phyloP scores from a whole-genome alignment of 2,113 vertebrate genomes.

The Oncorhynchus masou region DNA sequence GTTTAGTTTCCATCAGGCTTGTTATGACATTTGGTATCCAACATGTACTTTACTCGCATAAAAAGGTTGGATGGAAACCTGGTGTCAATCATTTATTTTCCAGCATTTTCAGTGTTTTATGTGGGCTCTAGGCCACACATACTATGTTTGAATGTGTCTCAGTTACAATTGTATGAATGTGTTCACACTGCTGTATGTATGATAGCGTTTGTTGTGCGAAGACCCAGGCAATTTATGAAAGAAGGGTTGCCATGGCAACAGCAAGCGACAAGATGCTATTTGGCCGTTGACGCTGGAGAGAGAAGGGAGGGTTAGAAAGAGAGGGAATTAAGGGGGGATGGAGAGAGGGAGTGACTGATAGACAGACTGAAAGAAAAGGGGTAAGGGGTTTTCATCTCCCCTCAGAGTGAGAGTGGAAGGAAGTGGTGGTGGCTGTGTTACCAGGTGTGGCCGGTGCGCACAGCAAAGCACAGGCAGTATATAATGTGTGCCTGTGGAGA shows the following conservation, averaged over 20 bases:
- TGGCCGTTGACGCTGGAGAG: conserved; percentile 58
- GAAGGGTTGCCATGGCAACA: conserved; percentile 79
- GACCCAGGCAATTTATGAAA: conserved; percentile 66
- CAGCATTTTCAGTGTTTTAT: neutral
- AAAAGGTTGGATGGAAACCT: no score
- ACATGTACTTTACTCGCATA: no score
- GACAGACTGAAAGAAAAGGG: neutral
- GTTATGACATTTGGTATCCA: no score
- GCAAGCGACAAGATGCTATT: conserved; percentile 65
- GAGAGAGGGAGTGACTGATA: conserved; percentile 40
- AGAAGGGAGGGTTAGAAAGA: conserved; percentile 38
- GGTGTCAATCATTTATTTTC: neutral
- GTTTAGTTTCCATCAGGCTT: no score
- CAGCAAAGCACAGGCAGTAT: conserved; percentile 12
- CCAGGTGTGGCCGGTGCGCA: neutral
- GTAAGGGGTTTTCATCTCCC: conserved; percentile 19
- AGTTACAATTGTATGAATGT: conserved; percentile 16
- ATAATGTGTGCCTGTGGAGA: neutral
- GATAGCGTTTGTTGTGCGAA: conserved; percentile 62
- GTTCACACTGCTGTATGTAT: conserved; percentile 43
- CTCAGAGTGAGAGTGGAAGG: neutral
- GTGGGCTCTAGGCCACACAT: no score
- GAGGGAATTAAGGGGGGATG: conserved; percentile 46
- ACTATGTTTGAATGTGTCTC: neutral
- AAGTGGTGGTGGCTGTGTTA: conserved; percentile 20